These are phyloP conservation scores for Elachura formosa DNA, from an alignment of 2,113 vertebrate species.

Conservation along the genomic window DNA sequence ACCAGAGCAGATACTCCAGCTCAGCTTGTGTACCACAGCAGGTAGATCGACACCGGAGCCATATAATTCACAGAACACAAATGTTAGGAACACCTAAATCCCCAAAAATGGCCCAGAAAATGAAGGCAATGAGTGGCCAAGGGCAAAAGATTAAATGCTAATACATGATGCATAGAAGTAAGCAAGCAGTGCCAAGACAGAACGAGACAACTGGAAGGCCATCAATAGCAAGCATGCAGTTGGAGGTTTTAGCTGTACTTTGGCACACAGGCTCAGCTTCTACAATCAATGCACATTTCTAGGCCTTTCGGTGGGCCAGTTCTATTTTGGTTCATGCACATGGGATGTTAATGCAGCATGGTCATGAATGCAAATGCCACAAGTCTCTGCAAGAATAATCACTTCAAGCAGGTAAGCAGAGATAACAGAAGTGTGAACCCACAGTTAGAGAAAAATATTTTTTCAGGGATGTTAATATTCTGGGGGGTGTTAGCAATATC, in stretches of 20 bases:
- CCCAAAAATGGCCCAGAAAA: background rate
- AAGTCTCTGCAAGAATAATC: background rate
- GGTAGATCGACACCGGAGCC: rapidly evolving
- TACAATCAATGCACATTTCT: background rate
- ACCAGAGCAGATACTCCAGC: background rate
- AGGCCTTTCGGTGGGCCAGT: background rate
- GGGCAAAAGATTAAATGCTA: background rate
- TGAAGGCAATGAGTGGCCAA: background rate
- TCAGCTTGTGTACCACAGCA: background rate
- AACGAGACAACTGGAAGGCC: background rate
- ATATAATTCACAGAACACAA: background rate
- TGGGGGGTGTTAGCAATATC: background rate
- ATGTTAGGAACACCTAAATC: background rate
- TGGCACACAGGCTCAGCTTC: background rate
- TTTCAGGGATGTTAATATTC: background rate
- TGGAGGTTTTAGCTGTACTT: background rate
- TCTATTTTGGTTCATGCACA: background rate
- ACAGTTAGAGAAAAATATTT: background rate
- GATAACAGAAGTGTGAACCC: background rate
- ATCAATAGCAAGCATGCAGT: background rate
- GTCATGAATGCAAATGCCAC: background rate
- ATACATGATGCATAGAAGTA: background rate
- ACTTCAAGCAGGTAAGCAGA: background rate
- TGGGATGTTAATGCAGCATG: background rate
- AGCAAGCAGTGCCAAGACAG: background rate